Percentiles rank a stretch among this genome's conserved stretches.
Evolutionary conservation across 2,113 vertebrate species (phyloP).

Genomic region (Vulpes vulpes): DNA sequence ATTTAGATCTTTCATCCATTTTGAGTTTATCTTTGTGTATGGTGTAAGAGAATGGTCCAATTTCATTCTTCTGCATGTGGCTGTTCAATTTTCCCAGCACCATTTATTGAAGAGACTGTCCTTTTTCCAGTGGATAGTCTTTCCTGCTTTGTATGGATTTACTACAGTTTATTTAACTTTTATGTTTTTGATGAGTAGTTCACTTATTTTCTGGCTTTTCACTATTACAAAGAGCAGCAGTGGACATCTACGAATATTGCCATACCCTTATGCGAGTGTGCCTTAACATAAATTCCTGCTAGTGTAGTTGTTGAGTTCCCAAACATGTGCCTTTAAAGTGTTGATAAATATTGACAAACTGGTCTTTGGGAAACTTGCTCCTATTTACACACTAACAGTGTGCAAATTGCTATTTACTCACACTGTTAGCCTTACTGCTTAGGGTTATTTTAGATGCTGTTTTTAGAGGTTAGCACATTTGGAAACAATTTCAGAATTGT

Average conservation of each 20-base stretch:
- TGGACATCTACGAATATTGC: not conserved
- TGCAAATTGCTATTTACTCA: constrained; percentile 29
- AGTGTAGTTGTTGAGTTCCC: not conserved
- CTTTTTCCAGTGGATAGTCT: too few relatives aligned
- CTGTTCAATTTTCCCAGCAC: too few relatives aligned
- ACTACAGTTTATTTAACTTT: not conserved
- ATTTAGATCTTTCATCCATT: too few relatives aligned
- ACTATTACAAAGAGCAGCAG: not conserved
- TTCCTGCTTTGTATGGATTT: not conserved
- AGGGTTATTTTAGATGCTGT: not conserved
- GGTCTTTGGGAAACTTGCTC: not conserved
- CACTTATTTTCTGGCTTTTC: not conserved
- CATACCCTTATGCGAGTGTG: not conserved
- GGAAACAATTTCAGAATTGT: constrained; percentile 48
- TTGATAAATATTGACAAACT: constrained; percentile 40
- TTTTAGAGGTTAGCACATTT: constrained; percentile 37
- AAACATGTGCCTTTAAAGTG: constrained; percentile 7
- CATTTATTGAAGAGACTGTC: too few relatives aligned
- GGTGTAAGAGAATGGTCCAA: too few relatives aligned
- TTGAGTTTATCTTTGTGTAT: too few relatives aligned
- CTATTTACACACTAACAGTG: not conserved
- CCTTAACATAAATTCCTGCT: constrained; percentile 12
- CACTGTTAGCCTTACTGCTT: not conserved
- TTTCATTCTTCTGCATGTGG: too few relatives aligned
- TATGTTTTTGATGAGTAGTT: not conserved